These are phyloP conservation scores for Chlamydotis undulata DNA, from an alignment of 2,113 vertebrate species.

Conservation along the genomic window DNA sequence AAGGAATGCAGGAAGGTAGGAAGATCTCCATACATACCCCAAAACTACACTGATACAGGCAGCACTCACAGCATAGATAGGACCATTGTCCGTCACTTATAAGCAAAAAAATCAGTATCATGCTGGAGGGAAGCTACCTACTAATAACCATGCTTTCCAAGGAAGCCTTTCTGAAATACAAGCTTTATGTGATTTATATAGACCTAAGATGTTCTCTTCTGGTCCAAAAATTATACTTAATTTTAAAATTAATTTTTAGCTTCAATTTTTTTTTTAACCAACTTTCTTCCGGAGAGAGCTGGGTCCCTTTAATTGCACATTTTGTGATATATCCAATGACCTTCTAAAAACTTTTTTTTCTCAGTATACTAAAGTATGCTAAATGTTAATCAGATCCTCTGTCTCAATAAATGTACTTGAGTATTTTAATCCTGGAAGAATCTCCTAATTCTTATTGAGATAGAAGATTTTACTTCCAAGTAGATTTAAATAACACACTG, in stretches of 20 bases:
- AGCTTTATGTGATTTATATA: not conserved
- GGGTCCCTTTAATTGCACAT: not conserved
- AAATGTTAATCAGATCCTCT: not conserved
- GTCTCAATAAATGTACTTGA: not conserved
- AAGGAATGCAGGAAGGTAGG: not conserved
- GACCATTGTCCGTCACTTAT: not conserved
- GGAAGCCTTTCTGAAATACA: not conserved
- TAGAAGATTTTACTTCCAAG: not conserved
- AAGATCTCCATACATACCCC: not conserved
- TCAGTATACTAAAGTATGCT: not conserved
- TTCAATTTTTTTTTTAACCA: not conserved
- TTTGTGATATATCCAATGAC: not conserved
- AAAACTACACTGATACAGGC: not conserved
- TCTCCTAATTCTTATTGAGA: not conserved
- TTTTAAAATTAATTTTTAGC: not conserved
- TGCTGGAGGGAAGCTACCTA: not conserved
- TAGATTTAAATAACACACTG: not conserved
- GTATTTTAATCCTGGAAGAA: not conserved
- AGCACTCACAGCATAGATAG: not conserved
- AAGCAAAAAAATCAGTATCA: not conserved
- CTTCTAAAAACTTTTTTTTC: not conserved
- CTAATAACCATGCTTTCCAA: not conserved
- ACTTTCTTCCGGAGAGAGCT: not conserved
- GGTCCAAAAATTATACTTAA: not conserved
- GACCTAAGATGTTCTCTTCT: not conserved